Evolutionary conservation across 2,797 vertebrate species (phyloP).

Genomic region (Acrossocheilus fasciatus): DNA sequence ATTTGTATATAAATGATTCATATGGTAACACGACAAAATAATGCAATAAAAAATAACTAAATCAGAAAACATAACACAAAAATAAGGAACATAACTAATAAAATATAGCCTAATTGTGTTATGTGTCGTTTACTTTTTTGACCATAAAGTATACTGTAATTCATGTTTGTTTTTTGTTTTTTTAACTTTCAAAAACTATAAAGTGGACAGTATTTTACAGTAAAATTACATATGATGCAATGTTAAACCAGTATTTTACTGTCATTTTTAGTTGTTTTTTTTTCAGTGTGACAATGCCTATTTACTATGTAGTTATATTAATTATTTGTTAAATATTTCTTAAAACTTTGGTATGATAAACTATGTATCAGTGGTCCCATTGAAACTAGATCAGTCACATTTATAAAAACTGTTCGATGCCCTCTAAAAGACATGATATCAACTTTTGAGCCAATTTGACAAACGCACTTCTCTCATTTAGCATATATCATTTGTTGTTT

Average conservation of each 20-base stretch:
- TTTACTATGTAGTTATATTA: background rate
- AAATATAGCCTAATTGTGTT: too few species aligned
- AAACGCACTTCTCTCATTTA: background rate
- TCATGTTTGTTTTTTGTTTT: too few species aligned
- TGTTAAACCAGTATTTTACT: background rate
- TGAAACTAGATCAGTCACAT: background rate
- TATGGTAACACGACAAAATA: too few species aligned
- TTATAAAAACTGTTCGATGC: background rate
- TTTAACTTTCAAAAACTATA: too few species aligned
- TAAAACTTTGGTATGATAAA: background rate
- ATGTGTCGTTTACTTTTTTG: too few species aligned
- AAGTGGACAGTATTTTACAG: too few species aligned
- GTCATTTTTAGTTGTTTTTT: background rate
- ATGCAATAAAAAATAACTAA: too few species aligned
- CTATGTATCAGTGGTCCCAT: background rate
- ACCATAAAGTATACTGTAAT: too few species aligned
- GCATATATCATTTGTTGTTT: background rate
- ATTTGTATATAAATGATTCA: too few species aligned
- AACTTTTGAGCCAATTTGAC: background rate
- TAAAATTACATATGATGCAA: background rate
- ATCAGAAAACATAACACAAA: too few species aligned
- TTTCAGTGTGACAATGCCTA: too few species aligned
- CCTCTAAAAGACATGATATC: background rate
- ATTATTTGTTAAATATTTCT: background rate
- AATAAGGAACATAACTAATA: too few species aligned